These are phyloP conservation scores for Phasianus colchicus DNA, from an alignment of 2,113 vertebrate species.

Conservation along the genomic window DNA sequence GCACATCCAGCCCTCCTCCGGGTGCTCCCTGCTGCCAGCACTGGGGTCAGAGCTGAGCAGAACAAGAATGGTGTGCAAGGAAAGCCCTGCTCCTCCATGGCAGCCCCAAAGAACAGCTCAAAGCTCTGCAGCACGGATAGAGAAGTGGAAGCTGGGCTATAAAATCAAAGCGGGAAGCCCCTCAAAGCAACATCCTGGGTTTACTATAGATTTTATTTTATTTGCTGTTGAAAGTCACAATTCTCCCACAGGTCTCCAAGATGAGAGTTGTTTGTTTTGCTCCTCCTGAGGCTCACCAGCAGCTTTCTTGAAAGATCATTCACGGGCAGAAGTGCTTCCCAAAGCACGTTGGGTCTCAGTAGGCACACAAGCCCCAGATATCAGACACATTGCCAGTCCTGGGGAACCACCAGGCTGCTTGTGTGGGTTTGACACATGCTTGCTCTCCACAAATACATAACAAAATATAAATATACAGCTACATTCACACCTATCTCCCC, in stretches of 20 bases:
- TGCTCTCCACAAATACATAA: background rate
- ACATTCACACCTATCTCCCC: background rate
- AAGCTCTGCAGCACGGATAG: background rate
- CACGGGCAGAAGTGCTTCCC: slow-evolving; percentile 1
- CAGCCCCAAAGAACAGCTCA: background rate
- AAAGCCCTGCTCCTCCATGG: background rate
- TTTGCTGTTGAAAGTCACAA: background rate
- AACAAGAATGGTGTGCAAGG: rapidly evolving
- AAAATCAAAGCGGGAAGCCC: background rate
- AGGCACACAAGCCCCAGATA: rapidly evolving
- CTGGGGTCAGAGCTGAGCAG: background rate
- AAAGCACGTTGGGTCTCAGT: background rate
- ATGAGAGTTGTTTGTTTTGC: background rate
- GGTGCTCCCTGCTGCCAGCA: background rate
- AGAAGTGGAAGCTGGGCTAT: background rate
- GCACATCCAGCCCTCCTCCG: rapidly evolving
- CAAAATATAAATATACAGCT: background rate
- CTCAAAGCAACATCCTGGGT: background rate
- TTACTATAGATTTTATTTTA: background rate
- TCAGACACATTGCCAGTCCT: background rate
- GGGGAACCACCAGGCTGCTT: background rate
- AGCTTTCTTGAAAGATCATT: background rate
- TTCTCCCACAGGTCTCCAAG: background rate
- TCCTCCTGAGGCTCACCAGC: background rate
- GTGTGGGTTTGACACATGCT: background rate